These are phyloP conservation scores for Porites rus DNA, from an alignment of 92 coral and sea anemone species.

Conservation along the genomic window DNA sequence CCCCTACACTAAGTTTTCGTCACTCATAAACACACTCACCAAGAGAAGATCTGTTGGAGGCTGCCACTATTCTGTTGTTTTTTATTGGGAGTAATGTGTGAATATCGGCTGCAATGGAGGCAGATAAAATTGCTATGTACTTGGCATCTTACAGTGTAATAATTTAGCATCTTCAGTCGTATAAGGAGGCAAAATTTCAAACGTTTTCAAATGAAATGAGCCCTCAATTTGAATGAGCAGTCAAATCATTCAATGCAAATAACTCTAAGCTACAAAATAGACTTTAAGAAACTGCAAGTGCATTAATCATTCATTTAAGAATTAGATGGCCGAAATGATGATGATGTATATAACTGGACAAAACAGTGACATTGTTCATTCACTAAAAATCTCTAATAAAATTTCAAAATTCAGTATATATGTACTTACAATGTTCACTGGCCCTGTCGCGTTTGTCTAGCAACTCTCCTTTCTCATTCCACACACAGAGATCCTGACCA, in stretches of 20 bases:
- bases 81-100: slow-evolving; percentile 91
- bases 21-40: slow-evolving; percentile 45
- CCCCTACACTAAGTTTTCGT: too few relatives aligned
- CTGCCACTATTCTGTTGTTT: slow-evolving; percentile 88
- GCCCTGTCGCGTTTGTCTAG: slow-evolving; percentile 70
- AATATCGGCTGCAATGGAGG: slow-evolving; percentile 75
- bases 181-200: neutral
- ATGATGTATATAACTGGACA: too few relatives aligned
- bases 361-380: neutral
- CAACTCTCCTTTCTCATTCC: slow-evolving; percentile 89
- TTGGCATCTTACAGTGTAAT: neutral
- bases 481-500: slow-evolving; percentile 91
- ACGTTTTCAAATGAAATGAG: too few relatives aligned
- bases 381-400: neutral
- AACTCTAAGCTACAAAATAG: too few relatives aligned
- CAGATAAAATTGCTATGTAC: neutral
- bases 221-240: too few relatives aligned
- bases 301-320: too few relatives aligned
- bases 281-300: too few relatives aligned
- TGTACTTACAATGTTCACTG: slow-evolving; percentile 87
- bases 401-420: neutral
- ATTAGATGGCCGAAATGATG: too few relatives aligned
- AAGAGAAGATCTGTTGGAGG: slow-evolving; percentile 83
- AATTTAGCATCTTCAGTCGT: neutral
- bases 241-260: too few relatives aligned